Percentiles rank a stretch among this genome's conserved stretches.
Evolutionary conservation across 2,888 invertebrate species (phyloP).

Genomic region (Drosophila paracracens): DNA sequence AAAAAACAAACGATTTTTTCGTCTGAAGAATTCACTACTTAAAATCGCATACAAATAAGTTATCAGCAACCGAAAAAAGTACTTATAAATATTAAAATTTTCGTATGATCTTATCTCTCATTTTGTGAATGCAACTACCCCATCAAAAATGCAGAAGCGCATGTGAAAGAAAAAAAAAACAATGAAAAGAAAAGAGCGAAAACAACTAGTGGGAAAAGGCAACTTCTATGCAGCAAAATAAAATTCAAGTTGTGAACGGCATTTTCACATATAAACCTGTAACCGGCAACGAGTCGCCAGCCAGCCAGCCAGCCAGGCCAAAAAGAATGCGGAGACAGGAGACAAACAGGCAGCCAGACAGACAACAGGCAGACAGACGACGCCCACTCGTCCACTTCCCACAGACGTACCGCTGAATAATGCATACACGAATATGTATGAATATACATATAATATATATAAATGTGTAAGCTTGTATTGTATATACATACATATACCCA

Average conservation of each 20-base stretch:
- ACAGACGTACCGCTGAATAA: slow-evolving; percentile 61
- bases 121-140: slow-evolving; percentile 57
- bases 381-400: slow-evolving; percentile 43
- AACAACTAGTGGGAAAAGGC: slow-evolving; percentile 6
- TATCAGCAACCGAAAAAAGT: neutral
- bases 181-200: slow-evolving; percentile 31
- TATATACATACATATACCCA: neutral
- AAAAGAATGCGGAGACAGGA: slow-evolving; percentile 29
- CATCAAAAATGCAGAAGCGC: slow-evolving; percentile 48
- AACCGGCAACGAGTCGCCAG: slow-evolving; percentile 64
- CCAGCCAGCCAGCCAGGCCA: slow-evolving; percentile 43
- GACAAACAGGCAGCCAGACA: slow-evolving; percentile 42
- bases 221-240: slow-evolving; percentile 53
- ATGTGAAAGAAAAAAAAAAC: slow-evolving; percentile 44
- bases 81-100: slow-evolving; percentile 49
- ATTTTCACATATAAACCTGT: slow-evolving; percentile 55
- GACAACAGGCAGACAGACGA: slow-evolving; percentile 66
- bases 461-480: slow-evolving; percentile 3
- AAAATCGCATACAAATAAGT: neutral
- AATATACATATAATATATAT: slow-evolving; percentile 14
- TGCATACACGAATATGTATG: slow-evolving; percentile 57
- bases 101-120: slow-evolving; percentile 42
- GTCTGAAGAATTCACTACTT: neutral
- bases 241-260: slow-evolving; percentile 67
- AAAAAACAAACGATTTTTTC: neutral